Conservation (phyloP, 2,797 vertebrate species). For the Liparis tanakae region DNA sequence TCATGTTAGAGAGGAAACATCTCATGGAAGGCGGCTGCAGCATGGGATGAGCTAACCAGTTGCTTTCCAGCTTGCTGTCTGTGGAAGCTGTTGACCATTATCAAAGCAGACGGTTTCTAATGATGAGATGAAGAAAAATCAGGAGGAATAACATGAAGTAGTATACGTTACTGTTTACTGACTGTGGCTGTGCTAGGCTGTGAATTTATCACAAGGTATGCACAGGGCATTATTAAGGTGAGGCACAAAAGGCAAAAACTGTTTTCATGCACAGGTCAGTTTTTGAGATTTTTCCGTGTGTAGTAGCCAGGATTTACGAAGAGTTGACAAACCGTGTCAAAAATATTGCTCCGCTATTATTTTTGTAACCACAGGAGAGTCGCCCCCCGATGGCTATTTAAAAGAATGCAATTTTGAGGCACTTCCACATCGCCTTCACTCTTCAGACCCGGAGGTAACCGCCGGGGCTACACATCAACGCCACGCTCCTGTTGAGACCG, state of each 20-base stretch:
- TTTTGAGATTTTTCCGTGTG: background rate
- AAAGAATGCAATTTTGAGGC: background rate
- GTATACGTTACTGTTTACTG: background rate
- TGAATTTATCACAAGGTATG: background rate
- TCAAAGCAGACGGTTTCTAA: conserved; percentile 13
- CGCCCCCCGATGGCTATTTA: background rate
- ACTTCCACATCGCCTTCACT: background rate
- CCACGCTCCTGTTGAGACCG: conserved; percentile 35
- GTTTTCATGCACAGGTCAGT: no score
- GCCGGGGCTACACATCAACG: background rate
- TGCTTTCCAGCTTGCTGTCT: conserved; percentile 14
- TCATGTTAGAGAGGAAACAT: conserved; percentile 71
- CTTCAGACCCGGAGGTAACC: background rate
- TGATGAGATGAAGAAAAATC: conserved; percentile 14
- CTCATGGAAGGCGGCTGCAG: conserved; percentile 61
- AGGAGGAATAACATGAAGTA: conserved; percentile 2
- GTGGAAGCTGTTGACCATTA: conserved; percentile 11
- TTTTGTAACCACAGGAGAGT: background rate
- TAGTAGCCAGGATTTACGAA: background rate
- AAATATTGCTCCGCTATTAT: background rate
- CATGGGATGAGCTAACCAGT: conserved; percentile 53
- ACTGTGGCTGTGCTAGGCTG: background rate
- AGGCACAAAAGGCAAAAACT: background rate
- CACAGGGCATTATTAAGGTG: background rate
- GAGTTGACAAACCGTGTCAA: background rate